Base-by-base conservation (phyloP, 2,113 vertebrate species). In the Amblyornis subalaris region DNA sequence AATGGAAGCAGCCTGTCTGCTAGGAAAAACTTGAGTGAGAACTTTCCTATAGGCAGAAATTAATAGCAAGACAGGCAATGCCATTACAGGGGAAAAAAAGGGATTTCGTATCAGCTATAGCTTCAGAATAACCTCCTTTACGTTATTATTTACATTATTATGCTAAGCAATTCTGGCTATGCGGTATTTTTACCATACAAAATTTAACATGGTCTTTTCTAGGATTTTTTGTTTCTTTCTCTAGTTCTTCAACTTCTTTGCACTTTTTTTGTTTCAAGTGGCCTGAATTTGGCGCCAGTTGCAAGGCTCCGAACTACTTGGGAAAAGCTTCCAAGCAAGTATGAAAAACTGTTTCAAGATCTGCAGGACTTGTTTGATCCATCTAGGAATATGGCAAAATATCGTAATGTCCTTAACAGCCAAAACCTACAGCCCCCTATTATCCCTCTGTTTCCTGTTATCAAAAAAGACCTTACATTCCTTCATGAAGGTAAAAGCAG, bases 381-480 rank as follows among this genome's bases (percentile, higher is more conserved):
- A 24, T 99, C 99, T 57, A 99, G 99, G 95, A 99, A 99, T 72
- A 99, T 99, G 99, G 99, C 99, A 64, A 99, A 99, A 96, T 99
- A 99, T 92, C 98, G 99, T 77, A 99, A 99, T 70, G 98, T 99
- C 79, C 98, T 99, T 73, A 99, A 99, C 96, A 99, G 98, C 97
- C 99, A 99, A 97, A 99, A 99, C 96, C 98, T 99, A 4, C 99
- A 99, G 79, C 99, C 99, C 2, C 99, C 99, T 21, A 99, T 99
- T 93, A 99, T 99, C 85, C 99, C 99, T 13, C 96, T 99, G 44
- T 99, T 99, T 96, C 99, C 99, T 13, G 99, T 99, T 95, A 99
- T 99, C 96, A 99, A 99, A 98, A 99, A 99, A 96, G 99, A 99
- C 95, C 99, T 99, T 79, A 99, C 99, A 2, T 99, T 99, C 95